phyloP scores from a whole-genome alignment of 2,113 vertebrate genomes.

The Gasterosteus nipponicus region DNA sequence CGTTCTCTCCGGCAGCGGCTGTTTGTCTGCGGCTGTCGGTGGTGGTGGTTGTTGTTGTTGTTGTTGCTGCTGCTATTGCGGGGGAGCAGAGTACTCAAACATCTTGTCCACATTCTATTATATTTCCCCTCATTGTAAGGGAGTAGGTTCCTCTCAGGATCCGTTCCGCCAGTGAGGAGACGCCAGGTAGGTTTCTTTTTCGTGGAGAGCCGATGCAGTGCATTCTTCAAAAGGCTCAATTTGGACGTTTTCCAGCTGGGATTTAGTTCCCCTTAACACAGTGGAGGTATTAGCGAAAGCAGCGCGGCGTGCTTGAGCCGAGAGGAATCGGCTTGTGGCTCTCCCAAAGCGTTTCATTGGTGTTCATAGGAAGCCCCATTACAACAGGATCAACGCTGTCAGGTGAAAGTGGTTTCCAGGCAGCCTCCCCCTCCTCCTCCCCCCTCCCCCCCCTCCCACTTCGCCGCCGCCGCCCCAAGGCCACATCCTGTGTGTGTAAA shows the following conservation, averaged over 20 bases:
- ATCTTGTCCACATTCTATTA: neutral
- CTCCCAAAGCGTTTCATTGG: constrained; percentile 19
- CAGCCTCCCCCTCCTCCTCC: too few relatives aligned
- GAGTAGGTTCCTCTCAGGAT: constrained; percentile 9
- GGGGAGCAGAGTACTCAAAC: constrained; percentile 1
- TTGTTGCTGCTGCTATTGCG: neutral
- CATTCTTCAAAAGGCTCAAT: constrained; percentile 12
- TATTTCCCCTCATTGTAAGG: neutral
- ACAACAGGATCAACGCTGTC: neutral
- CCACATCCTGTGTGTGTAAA: neutral
- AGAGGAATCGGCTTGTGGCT: constrained; percentile 8
- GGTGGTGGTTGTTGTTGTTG: neutral
- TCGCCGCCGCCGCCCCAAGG: neutral
- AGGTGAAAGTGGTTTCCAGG: neutral
- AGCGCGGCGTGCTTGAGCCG: neutral
- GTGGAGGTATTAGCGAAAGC: constrained; percentile 19
- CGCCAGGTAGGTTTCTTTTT: neutral
- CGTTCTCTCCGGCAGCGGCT: constrained; percentile 39
- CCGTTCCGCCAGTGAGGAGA: constrained; percentile 26
- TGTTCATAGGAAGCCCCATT: constrained; percentile 37
- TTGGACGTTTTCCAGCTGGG: constrained; percentile 10
- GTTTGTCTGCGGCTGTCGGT: constrained; percentile 27
- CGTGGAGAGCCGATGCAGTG: neutral
- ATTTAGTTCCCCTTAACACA: constrained; percentile 21
- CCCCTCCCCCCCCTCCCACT: too few relatives aligned